Evolutionary conservation across 2,797 vertebrate species (phyloP).

Genomic region (Cyprinella venusta): DNA sequence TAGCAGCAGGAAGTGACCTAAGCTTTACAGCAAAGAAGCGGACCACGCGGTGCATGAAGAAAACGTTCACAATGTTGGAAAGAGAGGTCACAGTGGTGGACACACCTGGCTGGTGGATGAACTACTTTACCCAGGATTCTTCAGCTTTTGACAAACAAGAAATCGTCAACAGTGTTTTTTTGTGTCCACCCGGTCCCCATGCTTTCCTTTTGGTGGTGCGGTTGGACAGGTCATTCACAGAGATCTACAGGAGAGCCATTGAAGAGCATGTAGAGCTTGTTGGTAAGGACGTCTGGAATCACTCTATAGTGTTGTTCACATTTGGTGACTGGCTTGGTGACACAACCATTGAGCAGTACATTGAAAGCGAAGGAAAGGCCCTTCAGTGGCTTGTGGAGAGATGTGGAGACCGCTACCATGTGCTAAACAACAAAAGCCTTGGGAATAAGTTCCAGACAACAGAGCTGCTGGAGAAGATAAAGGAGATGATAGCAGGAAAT

Average conservation of each 20-base stretch:
- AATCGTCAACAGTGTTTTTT: conserved; percentile 66
- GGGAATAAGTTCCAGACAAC: conserved; percentile 69
- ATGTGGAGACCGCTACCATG: conserved; percentile 71
- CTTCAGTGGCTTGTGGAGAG: conserved; percentile 67
- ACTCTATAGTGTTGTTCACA: conserved; percentile 69
- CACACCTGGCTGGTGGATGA: conserved; percentile 78
- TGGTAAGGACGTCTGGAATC: conserved; percentile 63
- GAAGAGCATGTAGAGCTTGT: conserved; percentile 73
- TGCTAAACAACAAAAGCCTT: conserved; percentile 68
- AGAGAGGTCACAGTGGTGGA: conserved; percentile 73
- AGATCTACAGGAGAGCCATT: conserved; percentile 62
- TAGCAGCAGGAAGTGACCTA: conserved; percentile 68
- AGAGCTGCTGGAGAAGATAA: conserved; percentile 72
- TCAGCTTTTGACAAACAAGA: conserved; percentile 69
- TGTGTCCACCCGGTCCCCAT: conserved; percentile 75
- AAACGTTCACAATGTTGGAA: conserved; percentile 60
- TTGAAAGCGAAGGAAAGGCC: conserved; percentile 72
- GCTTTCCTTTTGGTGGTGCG: conserved; percentile 75
- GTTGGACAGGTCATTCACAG: conserved; percentile 69
- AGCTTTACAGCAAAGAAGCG: conserved; percentile 67
- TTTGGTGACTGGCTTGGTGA: conserved; percentile 74
- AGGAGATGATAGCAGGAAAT: conserved; percentile 61
- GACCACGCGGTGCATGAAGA: conserved; percentile 63
- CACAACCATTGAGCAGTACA: conserved; percentile 65
- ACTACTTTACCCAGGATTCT: conserved; percentile 66